These are phyloP conservation scores for Syngnathus rostellatus DNA, from an alignment of 2,797 vertebrate genomes.

Conservation along the genomic window DNA sequence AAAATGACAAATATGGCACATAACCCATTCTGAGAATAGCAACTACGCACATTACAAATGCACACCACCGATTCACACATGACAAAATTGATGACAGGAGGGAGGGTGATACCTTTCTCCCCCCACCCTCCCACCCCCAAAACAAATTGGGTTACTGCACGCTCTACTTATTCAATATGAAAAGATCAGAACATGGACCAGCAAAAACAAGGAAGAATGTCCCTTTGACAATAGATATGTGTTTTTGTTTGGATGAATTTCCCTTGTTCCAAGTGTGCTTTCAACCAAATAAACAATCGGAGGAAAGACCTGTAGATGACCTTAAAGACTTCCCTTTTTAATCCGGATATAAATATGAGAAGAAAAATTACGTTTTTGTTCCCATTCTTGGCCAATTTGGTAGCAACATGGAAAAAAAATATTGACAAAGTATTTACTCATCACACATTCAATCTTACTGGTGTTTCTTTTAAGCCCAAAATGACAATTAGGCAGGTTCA, in stretches of 20 bases:
- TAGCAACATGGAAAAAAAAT: constrained; percentile 14
- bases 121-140: neutral
- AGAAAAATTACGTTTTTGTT: constrained; percentile 3
- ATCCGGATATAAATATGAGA: constrained; percentile 10
- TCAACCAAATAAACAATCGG: constrained; percentile 16
- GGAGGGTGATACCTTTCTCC: constrained; percentile 1
- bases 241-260: constrained; percentile 2
- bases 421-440: constrained; percentile 28
- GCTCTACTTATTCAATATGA: constrained; percentile 38
- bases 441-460: constrained; percentile 11
- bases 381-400: constrained; percentile 17
- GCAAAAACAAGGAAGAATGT: constrained; percentile 20
- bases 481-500: neutral
- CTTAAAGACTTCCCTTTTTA: constrained; percentile 35
- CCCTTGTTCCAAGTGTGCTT: constrained; percentile 16
- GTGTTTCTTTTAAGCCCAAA: constrained; percentile 19
- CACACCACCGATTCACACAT: constrained; percentile 9
- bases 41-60: constrained; percentile 9
- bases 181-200: constrained; percentile 26
- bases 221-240: constrained; percentile 14
- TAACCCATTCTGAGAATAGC: constrained; percentile 21
- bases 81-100: neutral
- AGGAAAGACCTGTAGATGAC: constrained; percentile 26
- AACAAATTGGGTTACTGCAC: neutral
- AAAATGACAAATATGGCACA: constrained; percentile 51